phyloP scores from a whole-genome alignment of 37 sponge, comb jelly and placozoan genomes.

The Oscarella lobularis region DNA sequence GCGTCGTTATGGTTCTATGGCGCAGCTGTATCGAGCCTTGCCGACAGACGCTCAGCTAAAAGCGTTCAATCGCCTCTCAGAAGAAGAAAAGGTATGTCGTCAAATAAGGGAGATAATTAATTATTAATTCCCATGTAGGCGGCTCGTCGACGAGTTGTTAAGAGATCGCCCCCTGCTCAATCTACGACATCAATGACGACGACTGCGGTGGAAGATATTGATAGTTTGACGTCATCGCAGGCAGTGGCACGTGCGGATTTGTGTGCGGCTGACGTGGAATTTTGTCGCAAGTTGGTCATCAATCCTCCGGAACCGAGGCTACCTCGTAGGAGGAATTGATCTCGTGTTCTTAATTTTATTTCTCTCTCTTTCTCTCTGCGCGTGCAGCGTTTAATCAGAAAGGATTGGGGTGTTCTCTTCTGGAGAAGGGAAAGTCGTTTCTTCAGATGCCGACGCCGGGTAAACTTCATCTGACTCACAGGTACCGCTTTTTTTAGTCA shows the following conservation, averaged over 20 bases:
- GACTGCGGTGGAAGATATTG: too few relatives aligned
- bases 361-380: too few relatives aligned
- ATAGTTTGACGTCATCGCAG: too few relatives aligned
- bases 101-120: not conserved
- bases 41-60: not conserved
- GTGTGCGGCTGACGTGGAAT: not conserved
- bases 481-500: not conserved
- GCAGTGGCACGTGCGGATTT: not conserved
- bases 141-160: too few relatives aligned
- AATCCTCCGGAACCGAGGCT: not conserved
- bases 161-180: too few relatives aligned
- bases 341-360: too few relatives aligned
- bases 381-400: not conserved
- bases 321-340: not conserved
- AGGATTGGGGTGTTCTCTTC: not conserved
- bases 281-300: not conserved
- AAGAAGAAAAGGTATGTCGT: not conserved
- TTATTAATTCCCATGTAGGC: not conserved
- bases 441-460: conserved; percentile 28
- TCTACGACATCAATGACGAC: too few relatives aligned
- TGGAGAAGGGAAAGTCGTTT: not conserved
- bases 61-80: not conserved
- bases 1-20: not conserved
- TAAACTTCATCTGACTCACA: conserved; percentile 51
- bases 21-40: not conserved